Evolutionary conservation across 92 coral and sea anemone genomes (phyloP), one percentile per base, ranked within the genome.

Genomic region (Heteractis magnifica): DNA sequence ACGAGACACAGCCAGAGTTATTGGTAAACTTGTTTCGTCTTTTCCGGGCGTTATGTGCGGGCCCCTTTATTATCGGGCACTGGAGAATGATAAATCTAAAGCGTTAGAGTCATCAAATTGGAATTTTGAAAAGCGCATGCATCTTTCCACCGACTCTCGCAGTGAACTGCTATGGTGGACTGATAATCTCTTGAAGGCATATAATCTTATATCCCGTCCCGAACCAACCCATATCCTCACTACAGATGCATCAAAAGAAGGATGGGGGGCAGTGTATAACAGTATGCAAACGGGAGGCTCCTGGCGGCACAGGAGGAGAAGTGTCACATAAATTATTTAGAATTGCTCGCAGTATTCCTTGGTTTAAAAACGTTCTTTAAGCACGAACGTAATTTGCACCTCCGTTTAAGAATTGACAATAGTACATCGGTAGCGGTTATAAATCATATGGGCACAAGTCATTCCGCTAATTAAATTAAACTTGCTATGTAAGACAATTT

Each of bases 361-460:
- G 58, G 75, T 23, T 56, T 83, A 20, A 12, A 56, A 83, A 75
- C 80, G 12, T 74, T 74, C 21, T 21, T 41, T 20, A 55, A 55
- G 11, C 44, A 79, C 6, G 26, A 18, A 56, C 10, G 52, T 4
- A 21, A 56, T 21, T 8, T 14, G 51, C 87, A 84, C 76, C 13
- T 88, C 1, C 23, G 88, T 52, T 48, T 88, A 21, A 71, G 62
- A 23, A 82, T 77, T n/a, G 88, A 88, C 53, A 78, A 83, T 55
- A 88, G 79, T 49, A 84, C 88, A 48, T n/a, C n/a, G n/a, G n/a
- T n/a, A n/a, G n/a, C n/a, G n/a, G n/a, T n/a, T n/a, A n/a, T n/a
- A n/a, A n/a, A 88, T 58, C 79, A 88, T 62, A 84, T 88, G 88
- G 91, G 91, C 65, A 84, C 91, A 6, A 84, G 88, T 79, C 91